Evolutionary conservation across 2,113 vertebrate species (phyloP).

Genomic region (Eolophus roseicapilla): DNA sequence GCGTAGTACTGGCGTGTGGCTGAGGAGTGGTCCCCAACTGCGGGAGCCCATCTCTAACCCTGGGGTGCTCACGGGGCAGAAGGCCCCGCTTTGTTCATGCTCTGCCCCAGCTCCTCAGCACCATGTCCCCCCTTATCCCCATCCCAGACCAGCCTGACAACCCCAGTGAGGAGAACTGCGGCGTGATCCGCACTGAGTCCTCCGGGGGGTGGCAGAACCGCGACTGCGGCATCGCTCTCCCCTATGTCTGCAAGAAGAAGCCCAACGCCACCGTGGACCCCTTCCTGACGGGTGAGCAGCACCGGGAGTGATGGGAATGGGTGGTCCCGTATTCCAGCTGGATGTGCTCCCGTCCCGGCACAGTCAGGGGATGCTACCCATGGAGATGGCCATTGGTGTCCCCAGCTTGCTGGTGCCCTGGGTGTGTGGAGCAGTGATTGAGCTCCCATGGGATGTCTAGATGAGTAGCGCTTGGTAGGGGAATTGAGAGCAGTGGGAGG

Average conservation of each 20-base stretch:
- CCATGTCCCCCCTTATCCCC: not conserved
- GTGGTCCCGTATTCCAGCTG: rapidly evolving
- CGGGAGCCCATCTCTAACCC: not conserved
- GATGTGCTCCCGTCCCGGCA: not conserved
- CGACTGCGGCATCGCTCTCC: conserved; percentile 87
- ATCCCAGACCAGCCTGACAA: conserved; percentile 88
- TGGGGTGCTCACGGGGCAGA: not conserved
- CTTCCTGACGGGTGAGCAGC: conserved; percentile 75
- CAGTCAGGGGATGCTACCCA: not conserved
- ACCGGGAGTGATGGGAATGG: rapidly evolving
- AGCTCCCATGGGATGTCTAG: not conserved
- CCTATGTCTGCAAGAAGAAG: conserved; percentile 95
- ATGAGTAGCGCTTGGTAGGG: rapidly evolving
- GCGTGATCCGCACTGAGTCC: conserved; percentile 89
- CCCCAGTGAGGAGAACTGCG: conserved; percentile 90
- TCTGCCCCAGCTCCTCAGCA: not conserved
- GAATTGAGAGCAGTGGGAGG: not conserved
- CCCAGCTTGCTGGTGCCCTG: not conserved
- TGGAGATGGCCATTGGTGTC: not conserved
- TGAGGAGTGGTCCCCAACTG: not conserved
- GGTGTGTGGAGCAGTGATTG: not conserved
- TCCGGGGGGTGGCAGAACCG: conserved; percentile 93
- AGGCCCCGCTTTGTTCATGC: not conserved
- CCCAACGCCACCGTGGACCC: conserved; percentile 84
- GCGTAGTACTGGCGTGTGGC: not conserved